Conservation (phyloP, 1,140 invertebrate genomes). For the Hydropsyche tenuis region DNA sequence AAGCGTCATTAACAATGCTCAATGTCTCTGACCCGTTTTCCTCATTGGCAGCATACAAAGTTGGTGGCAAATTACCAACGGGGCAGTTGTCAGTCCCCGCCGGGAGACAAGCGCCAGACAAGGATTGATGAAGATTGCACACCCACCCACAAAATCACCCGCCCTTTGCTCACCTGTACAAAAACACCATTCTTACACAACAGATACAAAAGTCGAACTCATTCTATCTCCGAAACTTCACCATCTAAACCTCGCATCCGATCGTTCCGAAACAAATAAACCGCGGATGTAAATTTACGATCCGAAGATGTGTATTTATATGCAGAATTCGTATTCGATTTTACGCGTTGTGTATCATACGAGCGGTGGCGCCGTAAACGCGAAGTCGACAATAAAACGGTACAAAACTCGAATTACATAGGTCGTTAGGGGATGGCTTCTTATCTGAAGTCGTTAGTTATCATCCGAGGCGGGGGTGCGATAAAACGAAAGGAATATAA, state of each 20-base stretch:
- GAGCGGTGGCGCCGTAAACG: neutral
- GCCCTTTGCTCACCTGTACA: neutral
- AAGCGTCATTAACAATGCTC: slow-evolving; percentile 13
- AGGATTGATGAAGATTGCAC: slow-evolving; percentile 35
- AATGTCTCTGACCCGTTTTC: too few species aligned
- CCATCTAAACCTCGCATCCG: too few species aligned
- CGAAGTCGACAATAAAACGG: slow-evolving; percentile 23
- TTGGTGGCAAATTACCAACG: slow-evolving; percentile 18
- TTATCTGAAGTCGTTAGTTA: slow-evolving; percentile 22
- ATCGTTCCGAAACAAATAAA: too few species aligned
- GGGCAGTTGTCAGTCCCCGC: slow-evolving; percentile 27
- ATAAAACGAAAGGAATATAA: slow-evolving; percentile 9
- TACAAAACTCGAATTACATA: slow-evolving; percentile 26
- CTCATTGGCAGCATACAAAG: neutral
- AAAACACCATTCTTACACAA: neutral
- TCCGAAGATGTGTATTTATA: neutral
- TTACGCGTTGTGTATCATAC: neutral
- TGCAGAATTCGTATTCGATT: neutral
- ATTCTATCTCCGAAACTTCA: too few species aligned
- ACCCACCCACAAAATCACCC: neutral
- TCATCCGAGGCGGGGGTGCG: slow-evolving; percentile 13
- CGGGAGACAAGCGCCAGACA: slow-evolving; percentile 13
- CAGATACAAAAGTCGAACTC: too few species aligned
- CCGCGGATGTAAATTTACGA: neutral
- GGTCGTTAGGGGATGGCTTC: slow-evolving; percentile 11